Percentiles rank a stretch among this genome's conserved stretches.
Evolutionary conservation across 2,113 vertebrate species (phyloP).

Genomic region (Haemorhous mexicanus): DNA sequence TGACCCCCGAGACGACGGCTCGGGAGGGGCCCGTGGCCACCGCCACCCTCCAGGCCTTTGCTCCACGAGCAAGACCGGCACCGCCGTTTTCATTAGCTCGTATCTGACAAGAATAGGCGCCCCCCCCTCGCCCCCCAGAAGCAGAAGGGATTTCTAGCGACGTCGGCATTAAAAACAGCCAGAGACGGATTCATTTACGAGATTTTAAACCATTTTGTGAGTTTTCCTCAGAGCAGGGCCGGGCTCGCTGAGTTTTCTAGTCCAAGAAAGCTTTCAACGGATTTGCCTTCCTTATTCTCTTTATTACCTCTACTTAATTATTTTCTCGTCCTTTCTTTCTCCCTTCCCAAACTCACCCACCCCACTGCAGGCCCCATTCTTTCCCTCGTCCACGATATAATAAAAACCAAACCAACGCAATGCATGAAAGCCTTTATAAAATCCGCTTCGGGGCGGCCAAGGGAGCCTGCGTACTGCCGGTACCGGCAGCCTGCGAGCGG

Average conservation of each 20-base stretch:
- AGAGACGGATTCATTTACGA: background rate
- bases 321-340: background rate
- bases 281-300: background rate
- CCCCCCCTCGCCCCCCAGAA: background rate
- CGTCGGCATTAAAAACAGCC: background rate
- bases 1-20: background rate
- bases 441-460: background rate
- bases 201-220: background rate
- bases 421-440: background rate
- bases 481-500: background rate
- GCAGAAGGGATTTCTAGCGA: background rate
- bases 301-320: conserved; percentile 55
- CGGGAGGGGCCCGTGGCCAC: background rate
- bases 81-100: background rate
- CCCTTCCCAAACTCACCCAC: background rate
- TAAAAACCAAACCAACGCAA: conserved; percentile 40
- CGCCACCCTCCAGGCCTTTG: background rate
- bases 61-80: background rate
- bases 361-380: background rate
- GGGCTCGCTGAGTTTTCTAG: background rate
- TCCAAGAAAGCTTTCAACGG: conserved; percentile 46
- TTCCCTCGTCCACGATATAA: conserved; percentile 14
- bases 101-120: background rate
- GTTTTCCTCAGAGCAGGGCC: background rate
- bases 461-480: background rate